These are phyloP conservation scores for Odobenus rosmarus DNA, from an alignment of 2,113 vertebrate species.

Conservation along the genomic window DNA sequence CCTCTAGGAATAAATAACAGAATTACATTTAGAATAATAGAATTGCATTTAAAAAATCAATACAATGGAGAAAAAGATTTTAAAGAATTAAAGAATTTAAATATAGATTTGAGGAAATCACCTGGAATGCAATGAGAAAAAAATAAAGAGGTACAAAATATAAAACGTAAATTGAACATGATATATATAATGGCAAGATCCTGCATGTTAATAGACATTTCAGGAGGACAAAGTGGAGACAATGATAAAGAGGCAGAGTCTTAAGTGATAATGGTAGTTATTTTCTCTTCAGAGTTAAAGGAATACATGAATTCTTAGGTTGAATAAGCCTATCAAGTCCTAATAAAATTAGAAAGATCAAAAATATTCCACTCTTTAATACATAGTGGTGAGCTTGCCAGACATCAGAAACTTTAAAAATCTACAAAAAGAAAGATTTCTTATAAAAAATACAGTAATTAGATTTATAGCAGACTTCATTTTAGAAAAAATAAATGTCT, in stretches of 20 bases:
- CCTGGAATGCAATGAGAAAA: not conserved
- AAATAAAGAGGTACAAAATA: not conserved
- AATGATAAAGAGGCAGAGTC: not conserved
- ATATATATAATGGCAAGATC: not conserved
- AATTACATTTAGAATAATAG: not conserved
- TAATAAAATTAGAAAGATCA: not conserved
- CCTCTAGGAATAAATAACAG: not conserved
- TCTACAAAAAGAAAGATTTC: not conserved
- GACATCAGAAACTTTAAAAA: not conserved
- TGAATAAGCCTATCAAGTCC: not conserved
- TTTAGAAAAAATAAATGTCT: not conserved
- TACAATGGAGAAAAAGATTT: not conserved
- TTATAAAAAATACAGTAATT: not conserved
- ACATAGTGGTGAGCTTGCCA: not conserved
- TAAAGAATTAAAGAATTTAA: not conserved
- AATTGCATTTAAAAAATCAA: not conserved
- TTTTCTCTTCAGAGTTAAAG: constrained; percentile 24
- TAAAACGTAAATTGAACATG: not conserved
- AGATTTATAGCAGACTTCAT: not conserved
- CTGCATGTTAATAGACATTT: not conserved
- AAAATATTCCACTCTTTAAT: not conserved
- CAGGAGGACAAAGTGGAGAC: not conserved
- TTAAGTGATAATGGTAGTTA: not conserved
- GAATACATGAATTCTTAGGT: not conserved
- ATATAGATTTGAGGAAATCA: not conserved